These are phyloP conservation scores for Diphyllodes magnificus DNA, from an alignment of 2,113 vertebrate species.

Conservation along the genomic window DNA sequence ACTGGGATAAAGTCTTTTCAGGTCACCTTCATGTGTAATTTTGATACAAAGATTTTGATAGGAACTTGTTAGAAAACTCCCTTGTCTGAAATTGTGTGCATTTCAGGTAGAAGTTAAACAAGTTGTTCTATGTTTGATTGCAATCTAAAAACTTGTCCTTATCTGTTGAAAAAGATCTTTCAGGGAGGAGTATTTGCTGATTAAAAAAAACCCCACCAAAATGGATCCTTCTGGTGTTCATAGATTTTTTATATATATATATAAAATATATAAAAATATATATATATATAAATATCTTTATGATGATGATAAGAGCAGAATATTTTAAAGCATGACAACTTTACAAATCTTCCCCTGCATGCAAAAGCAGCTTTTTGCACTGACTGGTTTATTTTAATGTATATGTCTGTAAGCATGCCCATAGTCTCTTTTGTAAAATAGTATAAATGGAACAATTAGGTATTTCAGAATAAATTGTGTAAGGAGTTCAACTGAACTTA, in stretches of 20 bases:
- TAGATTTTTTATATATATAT: background rate
- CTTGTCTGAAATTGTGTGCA: background rate
- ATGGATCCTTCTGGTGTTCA: background rate
- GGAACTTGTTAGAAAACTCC: background rate
- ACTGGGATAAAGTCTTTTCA: background rate
- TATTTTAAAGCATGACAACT: conserved; percentile 46
- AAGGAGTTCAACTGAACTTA: background rate
- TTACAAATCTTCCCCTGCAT: conserved; percentile 18
- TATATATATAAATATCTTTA: background rate
- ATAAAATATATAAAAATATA: too few species aligned
- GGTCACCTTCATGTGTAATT: background rate
- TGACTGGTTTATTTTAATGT: conserved; percentile 21
- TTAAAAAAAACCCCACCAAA: background rate
- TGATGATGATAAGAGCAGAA: background rate
- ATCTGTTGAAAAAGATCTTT: conserved; percentile 25
- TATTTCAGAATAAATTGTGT: background rate
- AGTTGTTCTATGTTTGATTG: background rate
- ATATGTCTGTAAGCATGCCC: conserved; percentile 34
- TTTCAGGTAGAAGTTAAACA: background rate
- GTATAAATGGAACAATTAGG: background rate
- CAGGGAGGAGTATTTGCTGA: conserved; percentile 26
- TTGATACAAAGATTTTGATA: conserved; percentile 53
- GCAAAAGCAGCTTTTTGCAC: conserved; percentile 20
- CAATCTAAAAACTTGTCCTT: background rate
- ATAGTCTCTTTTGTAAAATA: conserved; percentile 25